phyloP scores from a whole-genome alignment of 2,888 invertebrate genomes.

The Drosophila macrospina region DNA sequence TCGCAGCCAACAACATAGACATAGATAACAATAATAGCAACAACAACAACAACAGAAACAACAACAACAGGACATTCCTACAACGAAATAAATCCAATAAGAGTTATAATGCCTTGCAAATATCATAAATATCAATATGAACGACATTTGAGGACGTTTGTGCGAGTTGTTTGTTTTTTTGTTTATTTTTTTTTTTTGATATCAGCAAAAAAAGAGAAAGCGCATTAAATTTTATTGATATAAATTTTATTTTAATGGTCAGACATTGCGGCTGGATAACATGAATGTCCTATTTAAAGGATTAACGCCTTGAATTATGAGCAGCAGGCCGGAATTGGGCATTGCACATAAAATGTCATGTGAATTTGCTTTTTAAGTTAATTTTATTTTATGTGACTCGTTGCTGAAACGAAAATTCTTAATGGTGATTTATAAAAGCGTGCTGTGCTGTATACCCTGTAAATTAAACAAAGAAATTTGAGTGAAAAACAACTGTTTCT shows the following conservation, averaged over 20 bases:
- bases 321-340: conserved; percentile 41
- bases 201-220: conserved; percentile 24
- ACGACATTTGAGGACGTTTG: conserved; percentile 51
- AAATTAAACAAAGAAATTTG: no score
- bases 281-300: conserved; percentile 85
- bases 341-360: conserved; percentile 76
- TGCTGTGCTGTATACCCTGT: conserved; percentile 42
- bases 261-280: conserved; percentile 74
- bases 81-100: conserved; percentile 73
- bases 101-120: conserved; percentile 77
- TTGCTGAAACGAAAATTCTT: conserved; percentile 66
- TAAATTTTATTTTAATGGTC: conserved; percentile 83
- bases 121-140: conserved; percentile 80
- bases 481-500: no score
- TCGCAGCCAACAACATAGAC: conserved; percentile 17
- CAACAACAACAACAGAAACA: no score
- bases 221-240: conserved; percentile 77
- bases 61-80: conserved; percentile 28
- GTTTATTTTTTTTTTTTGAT: no score
- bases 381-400: conserved; percentile 84
- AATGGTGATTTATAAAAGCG: conserved; percentile 75
- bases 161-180: conserved; percentile 41
- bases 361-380: conserved; percentile 85
- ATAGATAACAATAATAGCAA: conserved; percentile 40
- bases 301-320: conserved; percentile 84